These are phyloP conservation scores for Drymonia ruficornis DNA, from an alignment of 2,888 invertebrate genomes.

Conservation along the genomic window DNA sequence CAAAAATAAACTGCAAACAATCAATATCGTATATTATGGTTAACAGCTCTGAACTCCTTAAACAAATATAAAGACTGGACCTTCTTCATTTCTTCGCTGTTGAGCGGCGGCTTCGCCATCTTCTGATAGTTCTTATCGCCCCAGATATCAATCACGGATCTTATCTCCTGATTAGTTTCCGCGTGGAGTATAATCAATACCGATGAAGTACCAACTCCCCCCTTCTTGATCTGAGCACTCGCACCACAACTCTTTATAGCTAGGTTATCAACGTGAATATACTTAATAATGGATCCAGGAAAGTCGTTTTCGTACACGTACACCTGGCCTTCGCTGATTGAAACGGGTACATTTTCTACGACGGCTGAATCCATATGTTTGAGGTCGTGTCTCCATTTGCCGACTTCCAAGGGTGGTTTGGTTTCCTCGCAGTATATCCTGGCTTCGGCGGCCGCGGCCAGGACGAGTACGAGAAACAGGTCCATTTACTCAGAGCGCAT, in stretches of 20 bases:
- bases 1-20: not conserved
- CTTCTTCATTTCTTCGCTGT: constrained; percentile 32
- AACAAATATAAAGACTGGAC: constrained; percentile 54
- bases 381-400: constrained; percentile 56
- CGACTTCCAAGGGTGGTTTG: constrained; percentile 63
- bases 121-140: constrained; percentile 44
- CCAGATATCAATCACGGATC: constrained; percentile 74
- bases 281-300: constrained; percentile 61
- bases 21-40: constrained; percentile 53
- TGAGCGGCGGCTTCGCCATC: constrained; percentile 1
- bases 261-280: constrained; percentile 70
- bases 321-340: constrained; percentile 63
- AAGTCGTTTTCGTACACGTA: constrained; percentile 74
- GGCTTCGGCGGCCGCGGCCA: constrained; percentile 31
- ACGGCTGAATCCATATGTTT: constrained; percentile 66
- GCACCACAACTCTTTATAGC: constrained; percentile 70
- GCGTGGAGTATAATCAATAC: constrained; percentile 68
- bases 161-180: constrained; percentile 61
- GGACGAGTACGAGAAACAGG: constrained; percentile 27
- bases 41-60: constrained; percentile 51
- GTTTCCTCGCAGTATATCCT: constrained; percentile 57
- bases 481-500: constrained; percentile 41
- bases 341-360: constrained; percentile 63
- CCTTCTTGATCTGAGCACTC: constrained; percentile 56
- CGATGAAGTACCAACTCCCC: constrained; percentile 58